A percentile compares a stretch with the other conserved stretches of the same genome.
These are phyloP conservation scores for Stictocephala bisonia DNA, from an alignment of 2,888 invertebrate genomes.

Conservation along the genomic window DNA sequence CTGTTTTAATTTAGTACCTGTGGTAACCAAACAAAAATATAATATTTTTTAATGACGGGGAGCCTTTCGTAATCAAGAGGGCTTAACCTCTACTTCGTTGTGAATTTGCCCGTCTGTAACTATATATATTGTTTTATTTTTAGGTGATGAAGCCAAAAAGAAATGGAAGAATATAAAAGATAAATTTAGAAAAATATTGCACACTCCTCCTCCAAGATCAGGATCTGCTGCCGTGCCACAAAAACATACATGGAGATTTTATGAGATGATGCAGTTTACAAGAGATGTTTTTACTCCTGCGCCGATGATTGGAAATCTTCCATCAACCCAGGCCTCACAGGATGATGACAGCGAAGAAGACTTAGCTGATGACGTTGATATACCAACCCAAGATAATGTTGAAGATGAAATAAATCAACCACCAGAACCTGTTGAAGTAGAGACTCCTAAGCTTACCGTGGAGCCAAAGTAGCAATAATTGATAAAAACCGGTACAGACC, in stretches of 20 bases:
- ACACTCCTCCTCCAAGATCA: conserved; percentile 16
- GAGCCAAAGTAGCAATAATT: neutral
- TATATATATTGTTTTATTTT: too few relatives aligned
- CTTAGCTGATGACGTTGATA: neutral
- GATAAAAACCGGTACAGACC: neutral
- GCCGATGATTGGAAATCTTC: neutral
- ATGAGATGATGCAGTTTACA: conserved; percentile 1
- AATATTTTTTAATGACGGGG: too few relatives aligned
- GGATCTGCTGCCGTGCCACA: neutral
- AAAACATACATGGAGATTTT: conserved; percentile 12
- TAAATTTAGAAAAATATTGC: conserved; percentile 2
- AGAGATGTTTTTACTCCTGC: neutral
- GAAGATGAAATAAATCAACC: neutral
- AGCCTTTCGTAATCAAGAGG: too few relatives aligned
- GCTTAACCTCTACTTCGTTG: too few relatives aligned
- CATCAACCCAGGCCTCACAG: neutral
- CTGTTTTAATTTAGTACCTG: too few relatives aligned
- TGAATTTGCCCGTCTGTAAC: too few relatives aligned
- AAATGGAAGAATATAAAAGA: conserved; percentile 26
- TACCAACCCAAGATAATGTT: neutral
- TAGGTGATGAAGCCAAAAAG: neutral
- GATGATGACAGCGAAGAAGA: neutral
- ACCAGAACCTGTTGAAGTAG: too few relatives aligned
- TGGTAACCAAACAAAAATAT: too few relatives aligned
- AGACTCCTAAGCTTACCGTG: neutral